phyloP scores from a whole-genome alignment of 1,140 invertebrate genomes.

The Aphelenchoides besseyi region DNA sequence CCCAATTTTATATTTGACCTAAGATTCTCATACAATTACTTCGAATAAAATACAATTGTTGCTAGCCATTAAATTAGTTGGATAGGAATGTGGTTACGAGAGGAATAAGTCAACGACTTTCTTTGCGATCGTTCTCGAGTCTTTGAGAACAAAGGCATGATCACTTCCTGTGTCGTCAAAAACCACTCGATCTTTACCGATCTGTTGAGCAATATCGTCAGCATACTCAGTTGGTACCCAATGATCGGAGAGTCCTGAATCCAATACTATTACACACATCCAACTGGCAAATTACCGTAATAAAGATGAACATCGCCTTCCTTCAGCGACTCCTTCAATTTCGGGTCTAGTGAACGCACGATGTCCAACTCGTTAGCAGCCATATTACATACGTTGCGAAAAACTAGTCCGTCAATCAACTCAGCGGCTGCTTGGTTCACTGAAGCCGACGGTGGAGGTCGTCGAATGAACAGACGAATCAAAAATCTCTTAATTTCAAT shows the following conservation, averaged over 20 bases:
- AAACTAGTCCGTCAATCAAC: slow-evolving; percentile 14
- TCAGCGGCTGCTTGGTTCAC: slow-evolving; percentile 21
- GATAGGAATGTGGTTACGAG: too few relatives aligned
- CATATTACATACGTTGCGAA: slow-evolving; percentile 8
- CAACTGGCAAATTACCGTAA: slow-evolving; percentile 6
- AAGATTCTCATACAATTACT: too few relatives aligned
- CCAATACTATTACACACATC: background rate
- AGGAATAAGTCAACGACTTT: slow-evolving; percentile 20
- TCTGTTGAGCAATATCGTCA: slow-evolving; percentile 8
- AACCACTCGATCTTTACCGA: slow-evolving; percentile 27
- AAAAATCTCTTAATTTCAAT: slow-evolving; percentile 15
- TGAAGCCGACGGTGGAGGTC: background rate
- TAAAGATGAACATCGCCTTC: slow-evolving; percentile 10
- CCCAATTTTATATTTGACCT: slow-evolving; percentile 1
- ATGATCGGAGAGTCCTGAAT: slow-evolving; percentile 10
- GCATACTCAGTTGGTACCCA: slow-evolving; percentile 5
- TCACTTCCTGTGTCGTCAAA: slow-evolving; percentile 27
- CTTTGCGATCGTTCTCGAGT: slow-evolving; percentile 24
- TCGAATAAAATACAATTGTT: too few relatives aligned
- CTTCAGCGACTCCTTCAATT: background rate
- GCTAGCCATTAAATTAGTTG: too few relatives aligned
- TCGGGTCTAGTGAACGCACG: background rate
- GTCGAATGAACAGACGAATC: slow-evolving; percentile 7
- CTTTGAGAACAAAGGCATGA: slow-evolving; percentile 28
- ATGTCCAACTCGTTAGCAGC: slow-evolving; percentile 13